Percentiles rank a stretch among this genome's conserved stretches.
Evolutionary conservation across 2,113 vertebrate genomes (phyloP).

Genomic region (Origma solitaria): DNA sequence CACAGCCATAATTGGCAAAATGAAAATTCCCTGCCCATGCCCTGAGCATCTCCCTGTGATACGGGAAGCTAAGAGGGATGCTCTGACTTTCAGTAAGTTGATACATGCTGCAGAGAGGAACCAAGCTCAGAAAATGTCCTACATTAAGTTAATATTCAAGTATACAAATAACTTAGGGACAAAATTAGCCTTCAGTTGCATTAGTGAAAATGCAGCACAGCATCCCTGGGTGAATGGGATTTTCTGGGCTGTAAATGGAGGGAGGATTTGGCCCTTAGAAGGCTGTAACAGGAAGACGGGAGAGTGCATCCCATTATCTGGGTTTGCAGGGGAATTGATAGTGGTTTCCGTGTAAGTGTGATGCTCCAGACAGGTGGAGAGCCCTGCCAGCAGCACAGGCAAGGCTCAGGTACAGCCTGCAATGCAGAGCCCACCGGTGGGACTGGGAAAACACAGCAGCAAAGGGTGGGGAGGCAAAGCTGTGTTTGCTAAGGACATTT

Average conservation of each 20-base stretch:
- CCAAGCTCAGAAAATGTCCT: slow-evolving; percentile 18
- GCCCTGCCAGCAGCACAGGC: background rate
- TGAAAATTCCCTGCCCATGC: background rate
- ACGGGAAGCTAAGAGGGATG: background rate
- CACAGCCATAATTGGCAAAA: background rate
- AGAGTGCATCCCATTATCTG: slow-evolving; percentile 3
- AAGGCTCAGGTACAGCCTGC: background rate
- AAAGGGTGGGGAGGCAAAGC: background rate
- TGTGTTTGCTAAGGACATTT: background rate
- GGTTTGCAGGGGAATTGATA: background rate
- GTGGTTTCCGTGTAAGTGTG: background rate
- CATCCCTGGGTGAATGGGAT: background rate
- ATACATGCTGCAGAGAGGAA: background rate
- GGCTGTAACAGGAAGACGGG: background rate
- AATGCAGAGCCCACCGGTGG: background rate
- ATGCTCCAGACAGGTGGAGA: background rate
- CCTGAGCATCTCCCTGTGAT: background rate
- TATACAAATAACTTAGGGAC: background rate
- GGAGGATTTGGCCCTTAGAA: background rate
- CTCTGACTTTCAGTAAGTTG: slow-evolving; percentile 17
- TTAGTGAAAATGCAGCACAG: slow-evolving; percentile 7
- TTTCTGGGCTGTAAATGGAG: background rate
- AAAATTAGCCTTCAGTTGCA: slow-evolving; percentile 26
- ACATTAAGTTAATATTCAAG: slow-evolving; percentile 23
- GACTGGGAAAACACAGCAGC: background rate